A percentile compares a stretch with the other conserved stretches of the same genome.
Conservation (phyloP, 2,888 invertebrate species). For the Hartigia nigra region DNA sequence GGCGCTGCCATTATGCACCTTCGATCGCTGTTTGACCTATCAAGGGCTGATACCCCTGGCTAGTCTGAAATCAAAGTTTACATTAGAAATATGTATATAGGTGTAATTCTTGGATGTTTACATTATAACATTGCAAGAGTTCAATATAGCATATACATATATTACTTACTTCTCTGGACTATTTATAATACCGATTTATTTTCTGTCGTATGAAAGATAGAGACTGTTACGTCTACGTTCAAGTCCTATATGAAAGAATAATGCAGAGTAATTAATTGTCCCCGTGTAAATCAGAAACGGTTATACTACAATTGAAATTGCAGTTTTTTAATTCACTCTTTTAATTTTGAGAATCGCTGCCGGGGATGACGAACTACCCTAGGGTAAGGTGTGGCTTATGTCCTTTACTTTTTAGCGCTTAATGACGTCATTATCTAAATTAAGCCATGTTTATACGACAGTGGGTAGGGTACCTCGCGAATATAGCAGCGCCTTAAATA, state of each 20-base stretch:
- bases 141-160: too few species aligned
- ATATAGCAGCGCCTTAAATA: neutral
- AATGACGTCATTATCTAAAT: conserved; percentile 28
- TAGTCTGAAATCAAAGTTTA: neutral
- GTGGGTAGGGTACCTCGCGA: conserved; percentile 44
- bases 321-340: neutral
- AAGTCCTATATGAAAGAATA: too few species aligned
- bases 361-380: neutral
- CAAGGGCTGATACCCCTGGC: neutral
- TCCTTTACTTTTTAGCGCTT: conserved; percentile 11
- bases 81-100: neutral
- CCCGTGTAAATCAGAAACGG: neutral
- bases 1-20: conserved; percentile 51
- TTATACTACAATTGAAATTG: neutral
- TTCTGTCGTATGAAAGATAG: too few species aligned
- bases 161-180: too few species aligned
- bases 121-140: too few species aligned
- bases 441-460: conserved; percentile 16
- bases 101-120: too few species aligned
- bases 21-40: conserved; percentile 3
- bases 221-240: too few species aligned
- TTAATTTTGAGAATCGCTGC: neutral
- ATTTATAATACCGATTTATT: too few species aligned
- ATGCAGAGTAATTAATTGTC: neutral
- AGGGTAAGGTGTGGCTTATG: neutral